A percentile compares a stretch with the other conserved stretches of the same genome.
These are phyloP conservation scores for Orthonevra nobilis DNA, from an alignment of 2,888 invertebrate species.

Conservation along the genomic window DNA sequence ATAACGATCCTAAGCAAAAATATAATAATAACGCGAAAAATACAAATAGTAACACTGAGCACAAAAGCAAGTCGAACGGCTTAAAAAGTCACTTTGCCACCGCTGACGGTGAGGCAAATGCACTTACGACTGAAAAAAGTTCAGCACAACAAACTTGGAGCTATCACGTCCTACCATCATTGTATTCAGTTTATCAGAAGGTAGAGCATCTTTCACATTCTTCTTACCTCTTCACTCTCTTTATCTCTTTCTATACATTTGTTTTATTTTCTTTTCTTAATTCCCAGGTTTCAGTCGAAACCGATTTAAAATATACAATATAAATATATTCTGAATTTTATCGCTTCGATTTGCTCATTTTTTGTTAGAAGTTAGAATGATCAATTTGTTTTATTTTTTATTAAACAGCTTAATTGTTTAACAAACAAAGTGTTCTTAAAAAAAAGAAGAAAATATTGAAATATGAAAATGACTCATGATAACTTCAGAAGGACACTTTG, in stretches of 20 bases:
- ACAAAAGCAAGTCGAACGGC: constrained; percentile 60
- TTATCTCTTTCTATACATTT: constrained; percentile 7
- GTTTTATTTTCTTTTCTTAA: too few relatives aligned
- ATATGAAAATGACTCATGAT: too few relatives aligned
- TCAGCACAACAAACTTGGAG: constrained; percentile 86
- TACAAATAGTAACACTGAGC: constrained; percentile 72
- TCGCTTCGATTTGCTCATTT: neutral
- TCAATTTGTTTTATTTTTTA: too few relatives aligned
- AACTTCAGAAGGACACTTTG: too few relatives aligned
- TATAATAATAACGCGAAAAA: constrained; percentile 69
- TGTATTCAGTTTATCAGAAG: constrained; percentile 93
- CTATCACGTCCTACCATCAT: constrained; percentile 91
- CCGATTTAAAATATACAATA: too few relatives aligned
- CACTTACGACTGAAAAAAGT: constrained; percentile 76
- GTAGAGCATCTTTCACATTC: constrained; percentile 80
- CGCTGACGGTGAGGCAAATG: constrained; percentile 61
- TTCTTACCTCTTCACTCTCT: constrained; percentile 25
- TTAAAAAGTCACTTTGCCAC: constrained; percentile 60
- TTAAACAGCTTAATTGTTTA: too few relatives aligned
- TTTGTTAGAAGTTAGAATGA: neutral
- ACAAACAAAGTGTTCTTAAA: too few relatives aligned
- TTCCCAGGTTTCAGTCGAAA: neutral
- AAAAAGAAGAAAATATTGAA: too few relatives aligned
- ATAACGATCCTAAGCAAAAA: constrained; percentile 71
- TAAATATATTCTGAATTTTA: too few relatives aligned